These are phyloP conservation scores for Melitaea cinxia DNA, from an alignment of 1,140 invertebrate species.

Conservation along the genomic window DNA sequence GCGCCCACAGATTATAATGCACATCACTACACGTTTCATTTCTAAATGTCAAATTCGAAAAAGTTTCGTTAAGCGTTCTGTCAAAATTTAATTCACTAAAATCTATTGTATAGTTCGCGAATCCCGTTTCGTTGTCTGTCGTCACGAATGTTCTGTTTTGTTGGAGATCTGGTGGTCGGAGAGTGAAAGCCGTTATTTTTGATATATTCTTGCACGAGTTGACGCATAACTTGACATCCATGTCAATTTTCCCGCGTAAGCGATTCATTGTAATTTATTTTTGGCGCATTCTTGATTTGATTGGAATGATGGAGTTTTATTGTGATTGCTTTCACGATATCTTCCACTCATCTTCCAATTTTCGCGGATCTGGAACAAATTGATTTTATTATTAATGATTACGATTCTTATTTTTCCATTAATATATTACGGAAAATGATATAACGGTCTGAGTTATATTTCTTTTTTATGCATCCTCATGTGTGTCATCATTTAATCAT, in stretches of 20 bases:
- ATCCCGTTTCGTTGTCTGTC: conserved; percentile 26
- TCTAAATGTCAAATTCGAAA: conserved; percentile 52
- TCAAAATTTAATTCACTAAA: conserved; percentile 48
- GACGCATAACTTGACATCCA: conserved; percentile 39
- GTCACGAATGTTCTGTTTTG: conserved; percentile 14
- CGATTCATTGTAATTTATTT: conserved; percentile 14
- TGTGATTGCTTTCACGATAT: conserved; percentile 4
- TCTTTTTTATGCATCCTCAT: too few relatives aligned
- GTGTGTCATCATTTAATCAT: too few relatives aligned
- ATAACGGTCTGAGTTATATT: too few relatives aligned
- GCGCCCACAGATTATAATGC: conserved; percentile 90
- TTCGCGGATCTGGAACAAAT: conserved; percentile 5
- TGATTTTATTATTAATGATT: background rate
- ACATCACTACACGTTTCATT: conserved; percentile 64
- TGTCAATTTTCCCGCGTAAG: conserved; percentile 12
- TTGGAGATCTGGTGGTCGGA: conserved; percentile 36
- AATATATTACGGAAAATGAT: too few relatives aligned
- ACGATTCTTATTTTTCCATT: background rate
- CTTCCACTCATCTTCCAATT: background rate
- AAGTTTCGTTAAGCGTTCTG: conserved; percentile 43
- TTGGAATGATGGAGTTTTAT: background rate
- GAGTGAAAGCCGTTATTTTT: conserved; percentile 39
- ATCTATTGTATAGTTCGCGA: conserved; percentile 37
- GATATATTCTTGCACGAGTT: conserved; percentile 43
- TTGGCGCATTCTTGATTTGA: conserved; percentile 2